Base-by-base conservation (phyloP, 2,888 invertebrate genomes). In the Diadromus collaris region DNA sequence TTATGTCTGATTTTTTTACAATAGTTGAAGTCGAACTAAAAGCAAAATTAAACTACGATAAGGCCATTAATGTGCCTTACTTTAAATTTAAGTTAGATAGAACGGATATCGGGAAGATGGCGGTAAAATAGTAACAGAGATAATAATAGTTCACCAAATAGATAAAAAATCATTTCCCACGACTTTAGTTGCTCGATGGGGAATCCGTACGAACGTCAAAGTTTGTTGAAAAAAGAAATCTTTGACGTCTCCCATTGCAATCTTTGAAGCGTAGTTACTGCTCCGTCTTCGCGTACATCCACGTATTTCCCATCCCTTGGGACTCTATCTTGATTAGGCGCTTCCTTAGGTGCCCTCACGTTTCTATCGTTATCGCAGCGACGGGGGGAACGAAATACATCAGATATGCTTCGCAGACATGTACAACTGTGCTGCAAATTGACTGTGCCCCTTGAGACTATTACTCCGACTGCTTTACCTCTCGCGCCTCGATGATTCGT, bases 301-400 rank as follows among this genome's bases (percentile, higher is more conserved):
- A 21, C 51, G 51, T 51, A 19, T 61, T 61, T 63, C 13, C 38
- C 21, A 38, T 54, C 71, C 54, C 51, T 10, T 4, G 71, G 54
- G 71, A 38, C 48, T 54, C 54, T 9, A 41, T 71, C 71, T 71
- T 71, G 61, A 61, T 63, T 71, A 13, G 13, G 13, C 38, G 38
- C 54, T 29, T 51, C 51, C 29, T 63, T 13, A n/a, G 51, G 63
- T 51, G 29, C 63, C 48, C 24, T 51, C 71, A 51, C 48, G 71
- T 71, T 61, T 51, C 63, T 54, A 51, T 48, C 61, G 71, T 61
- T 63, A 51, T 29, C 51, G 41, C 13, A 63, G 34, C 19, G 38
- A 61, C 6, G 27, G 48, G 54, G 19, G 6, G 38, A 38, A 21
- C 34, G 24, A 54, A 51, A 51, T 61, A 48, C 38, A 63, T 41